Percentiles rank a stretch among this genome's conserved stretches.
These are phyloP conservation scores for Philereme transversata DNA, from an alignment of 2,888 invertebrate genomes.

Conservation along the genomic window DNA sequence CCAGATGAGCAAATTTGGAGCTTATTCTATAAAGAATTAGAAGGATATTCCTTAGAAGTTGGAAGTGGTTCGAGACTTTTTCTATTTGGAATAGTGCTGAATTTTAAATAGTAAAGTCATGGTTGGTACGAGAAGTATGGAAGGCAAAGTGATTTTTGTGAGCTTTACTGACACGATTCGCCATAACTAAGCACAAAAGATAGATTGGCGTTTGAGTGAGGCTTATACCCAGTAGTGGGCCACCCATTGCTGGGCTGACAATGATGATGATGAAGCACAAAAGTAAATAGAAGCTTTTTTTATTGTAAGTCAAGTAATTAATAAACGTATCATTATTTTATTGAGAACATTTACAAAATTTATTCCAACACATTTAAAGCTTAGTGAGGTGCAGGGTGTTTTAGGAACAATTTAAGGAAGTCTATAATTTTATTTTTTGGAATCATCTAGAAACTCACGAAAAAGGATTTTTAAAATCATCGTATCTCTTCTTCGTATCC, in stretches of 20 bases:
- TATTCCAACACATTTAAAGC: background rate
- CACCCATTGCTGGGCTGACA: no score
- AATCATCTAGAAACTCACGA: no score
- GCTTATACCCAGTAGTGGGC: no score
- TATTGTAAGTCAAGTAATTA: background rate
- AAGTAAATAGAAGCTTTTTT: background rate
- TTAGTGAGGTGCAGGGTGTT: background rate
- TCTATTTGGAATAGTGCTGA: background rate
- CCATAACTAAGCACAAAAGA: constrained; percentile 16
- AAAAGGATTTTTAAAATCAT: no score
- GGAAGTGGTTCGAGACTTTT: background rate
- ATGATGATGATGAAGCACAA: no score
- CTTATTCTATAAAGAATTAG: constrained; percentile 5
- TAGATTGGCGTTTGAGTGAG: background rate
- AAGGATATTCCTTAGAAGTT: constrained; percentile 6
- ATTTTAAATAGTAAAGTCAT: background rate
- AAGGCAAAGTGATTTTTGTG: constrained; percentile 7
- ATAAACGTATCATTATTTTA: no score
- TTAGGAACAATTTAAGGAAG: background rate
- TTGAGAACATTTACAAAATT: no score
- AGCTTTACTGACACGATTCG: constrained; percentile 19
- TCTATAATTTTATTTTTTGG: no score
- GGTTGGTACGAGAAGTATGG: background rate
- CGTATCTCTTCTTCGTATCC: no score
- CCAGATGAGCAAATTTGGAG: constrained; percentile 25